These are phyloP conservation scores for Bubalus kerabau DNA, from an alignment of 2,113 vertebrate species.

Conservation along the genomic window DNA sequence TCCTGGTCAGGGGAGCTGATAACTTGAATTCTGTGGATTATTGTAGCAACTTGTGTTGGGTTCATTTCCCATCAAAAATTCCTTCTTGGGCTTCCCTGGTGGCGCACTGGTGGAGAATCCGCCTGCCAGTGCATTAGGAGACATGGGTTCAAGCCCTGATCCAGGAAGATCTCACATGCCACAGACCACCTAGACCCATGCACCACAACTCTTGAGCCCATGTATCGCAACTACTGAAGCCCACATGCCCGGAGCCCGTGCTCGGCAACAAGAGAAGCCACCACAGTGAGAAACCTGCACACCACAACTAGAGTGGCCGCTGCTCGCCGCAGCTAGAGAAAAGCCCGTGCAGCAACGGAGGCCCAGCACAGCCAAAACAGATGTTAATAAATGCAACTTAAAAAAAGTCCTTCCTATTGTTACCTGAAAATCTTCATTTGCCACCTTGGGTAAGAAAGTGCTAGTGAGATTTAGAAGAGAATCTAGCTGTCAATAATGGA, in stretches of 20 bases:
- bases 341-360: accelerated
- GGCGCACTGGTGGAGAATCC: not conserved
- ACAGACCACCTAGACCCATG: accelerated
- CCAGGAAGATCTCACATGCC: not conserved
- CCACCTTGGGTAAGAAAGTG: not conserved
- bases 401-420: not conserved
- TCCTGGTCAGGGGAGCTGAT: not conserved
- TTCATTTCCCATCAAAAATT: not conserved
- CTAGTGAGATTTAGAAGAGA: not conserved
- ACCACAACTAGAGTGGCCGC: accelerated
- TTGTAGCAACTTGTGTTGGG: accelerated
- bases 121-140: not conserved
- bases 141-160: not conserved
- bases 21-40: not conserved
- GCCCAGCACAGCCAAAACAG: not conserved
- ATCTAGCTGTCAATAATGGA: not conserved
- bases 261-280: not conserved
- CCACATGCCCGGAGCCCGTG: accelerated
- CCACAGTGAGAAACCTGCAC: not conserved
- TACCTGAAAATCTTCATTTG: not conserved
- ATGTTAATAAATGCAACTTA: not conserved
- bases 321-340: accelerated
- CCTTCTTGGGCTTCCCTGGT: not conserved
- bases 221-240: not conserved
- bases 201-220: not conserved